Percentiles rank a stretch among this genome's conserved stretches.
Evolutionary conservation across 2,888 invertebrate species (phyloP).

Genomic region (Cephus spinipes): DNA sequence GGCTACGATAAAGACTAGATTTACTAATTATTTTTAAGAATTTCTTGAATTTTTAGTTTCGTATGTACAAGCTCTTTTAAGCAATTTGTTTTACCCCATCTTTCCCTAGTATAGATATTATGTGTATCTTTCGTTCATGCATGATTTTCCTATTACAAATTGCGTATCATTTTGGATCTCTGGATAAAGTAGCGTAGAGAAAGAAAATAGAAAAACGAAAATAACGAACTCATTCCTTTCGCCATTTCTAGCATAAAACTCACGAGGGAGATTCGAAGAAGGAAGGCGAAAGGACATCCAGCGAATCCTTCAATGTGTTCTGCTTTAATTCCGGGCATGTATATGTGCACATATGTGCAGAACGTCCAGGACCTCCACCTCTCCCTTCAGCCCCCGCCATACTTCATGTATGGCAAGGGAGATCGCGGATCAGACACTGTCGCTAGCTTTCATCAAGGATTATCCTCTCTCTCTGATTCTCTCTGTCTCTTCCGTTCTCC

Average conservation of each 20-base stretch:
- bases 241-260: not conserved
- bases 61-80: no score
- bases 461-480: constrained; percentile 36
- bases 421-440: constrained; percentile 43
- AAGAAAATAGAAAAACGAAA: no score
- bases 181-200: not conserved
- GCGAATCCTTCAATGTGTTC: constrained; percentile 30
- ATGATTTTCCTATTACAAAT: not conserved
- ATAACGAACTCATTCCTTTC: not conserved
- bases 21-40: no score
- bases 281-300: not conserved
- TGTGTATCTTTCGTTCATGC: not conserved
- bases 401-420: constrained; percentile 19
- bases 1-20: no score
- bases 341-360: constrained; percentile 25
- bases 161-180: not conserved
- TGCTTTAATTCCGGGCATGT: constrained; percentile 31
- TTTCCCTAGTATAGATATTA: no score
- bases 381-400: not conserved
- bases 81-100: no score
- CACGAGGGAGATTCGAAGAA: not conserved
- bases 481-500: constrained; percentile 6
- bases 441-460: constrained; percentile 45
- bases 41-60: no score
- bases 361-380: constrained; percentile 17